These are phyloP conservation scores for Nyctereutes procyonoides DNA, from an alignment of 2,113 vertebrate genomes.

Conservation along the genomic window DNA sequence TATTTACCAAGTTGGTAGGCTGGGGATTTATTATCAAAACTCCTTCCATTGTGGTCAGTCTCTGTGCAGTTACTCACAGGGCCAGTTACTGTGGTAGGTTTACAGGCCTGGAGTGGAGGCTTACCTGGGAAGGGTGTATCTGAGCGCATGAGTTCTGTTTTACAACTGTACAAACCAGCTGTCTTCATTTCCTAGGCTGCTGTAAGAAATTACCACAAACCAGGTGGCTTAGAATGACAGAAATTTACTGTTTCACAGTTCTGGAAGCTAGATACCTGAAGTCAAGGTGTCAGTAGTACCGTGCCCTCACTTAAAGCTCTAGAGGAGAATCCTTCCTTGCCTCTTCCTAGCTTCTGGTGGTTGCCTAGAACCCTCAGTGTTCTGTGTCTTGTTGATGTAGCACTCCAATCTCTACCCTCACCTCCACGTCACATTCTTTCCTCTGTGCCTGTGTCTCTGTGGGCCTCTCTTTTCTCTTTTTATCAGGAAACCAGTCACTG, in stretches of 20 bases:
- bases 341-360: neutral
- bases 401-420: neutral
- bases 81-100: neutral
- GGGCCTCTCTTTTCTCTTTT: slow-evolving; percentile 27
- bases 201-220: slow-evolving; percentile 36
- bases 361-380: neutral
- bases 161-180: slow-evolving; percentile 28
- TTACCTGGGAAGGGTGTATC: neutral
- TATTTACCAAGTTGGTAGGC: slow-evolving; percentile 33
- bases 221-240: slow-evolving; percentile 16
- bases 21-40: slow-evolving; percentile 43
- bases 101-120: neutral
- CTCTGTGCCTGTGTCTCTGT: neutral
- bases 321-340: neutral
- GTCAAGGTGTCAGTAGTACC: neutral
- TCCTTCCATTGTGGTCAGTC: slow-evolving; percentile 1
- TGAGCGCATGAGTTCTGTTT: slow-evolving; percentile 1
- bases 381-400: neutral
- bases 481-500: neutral
- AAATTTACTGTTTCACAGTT: slow-evolving; percentile 21
- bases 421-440: neutral
- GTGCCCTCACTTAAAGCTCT: neutral
- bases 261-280: neutral
- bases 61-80: slow-evolving; percentile 10
- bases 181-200: slow-evolving; percentile 39